phyloP scores from a whole-genome alignment of 2,113 vertebrate genomes.

The Perca fluviatilis region DNA sequence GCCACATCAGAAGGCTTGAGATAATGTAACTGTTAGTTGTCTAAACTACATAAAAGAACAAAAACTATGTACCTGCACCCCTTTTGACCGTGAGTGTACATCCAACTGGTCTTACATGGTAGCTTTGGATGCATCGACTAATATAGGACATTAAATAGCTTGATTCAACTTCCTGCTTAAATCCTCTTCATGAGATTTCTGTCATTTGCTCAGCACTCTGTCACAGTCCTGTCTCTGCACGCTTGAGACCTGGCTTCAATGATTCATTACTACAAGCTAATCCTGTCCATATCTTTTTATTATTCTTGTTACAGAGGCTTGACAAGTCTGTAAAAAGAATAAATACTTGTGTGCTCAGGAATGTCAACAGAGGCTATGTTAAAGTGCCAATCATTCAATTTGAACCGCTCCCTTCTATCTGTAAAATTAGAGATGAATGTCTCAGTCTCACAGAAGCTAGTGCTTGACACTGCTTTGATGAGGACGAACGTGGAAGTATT shows the following conservation, averaged over 20 bases:
- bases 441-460: neutral
- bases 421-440: neutral
- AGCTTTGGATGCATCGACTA: neutral
- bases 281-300: neutral
- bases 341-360: neutral
- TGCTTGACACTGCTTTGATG: neutral
- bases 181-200: neutral
- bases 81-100: neutral
- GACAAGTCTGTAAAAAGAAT: neutral
- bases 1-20: neutral
- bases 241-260: neutral
- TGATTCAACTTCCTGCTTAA: neutral
- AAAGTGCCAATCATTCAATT: neutral
- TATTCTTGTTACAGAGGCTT: neutral
- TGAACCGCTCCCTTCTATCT: neutral
- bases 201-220: neutral
- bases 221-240: neutral
- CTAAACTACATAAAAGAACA: neutral
- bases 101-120: neutral
- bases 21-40: neutral
- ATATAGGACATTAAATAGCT: neutral
- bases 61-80: neutral
- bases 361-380: neutral
- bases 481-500: neutral
- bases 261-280: neutral